Base-by-base conservation (phyloP, 2,888 invertebrate species). In the Drosophila yooni region DNA sequence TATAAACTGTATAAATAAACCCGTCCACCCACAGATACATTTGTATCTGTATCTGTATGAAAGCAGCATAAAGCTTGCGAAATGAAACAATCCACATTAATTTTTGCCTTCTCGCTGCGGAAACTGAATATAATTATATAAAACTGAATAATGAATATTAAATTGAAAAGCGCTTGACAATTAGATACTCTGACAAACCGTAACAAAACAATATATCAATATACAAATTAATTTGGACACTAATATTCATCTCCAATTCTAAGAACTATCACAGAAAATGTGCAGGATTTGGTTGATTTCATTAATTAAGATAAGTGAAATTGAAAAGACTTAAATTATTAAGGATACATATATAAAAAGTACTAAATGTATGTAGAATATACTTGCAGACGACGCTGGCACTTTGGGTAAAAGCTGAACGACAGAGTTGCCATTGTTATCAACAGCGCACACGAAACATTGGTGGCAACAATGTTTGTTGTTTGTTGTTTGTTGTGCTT, bases 351-450 rank as follows among this genome's bases (percentile, higher is more conserved):
- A 18, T 21, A 18, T 53, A 11, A 53, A 36, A 34, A 25, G 53
- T 18, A 18, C 11, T 63, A 34, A 18, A 21, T 27, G 50, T 29
- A 25, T 62, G 33, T 27, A 21, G 3, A 33, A 25, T 34, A 25
- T 18, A 6, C 46, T 31, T 21, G 34, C 13, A 27, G 46, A 25
- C 18, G 29, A 15, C 31, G 31, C 29, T 29, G 29, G 5, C 15
- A 51, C 36, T 64, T 63, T 48, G 48, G 57, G 34, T 50, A 10
- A 6, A 21, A 21, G 43, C 68, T 27, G 11, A n/a, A 40, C 36
- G 74, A 78, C 79, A 74, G 79, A 64, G 76, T 79, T 79, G 76
- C 74, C 65, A 64, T 13, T 31, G 43, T 57, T 36, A 57, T 34
- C 18, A 43, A 38, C 33, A 58, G 31, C 21, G 36, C 29, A 43